Conservation (phyloP, 1,140 invertebrate genomes). For the Anastrepha ludens region DNA sequence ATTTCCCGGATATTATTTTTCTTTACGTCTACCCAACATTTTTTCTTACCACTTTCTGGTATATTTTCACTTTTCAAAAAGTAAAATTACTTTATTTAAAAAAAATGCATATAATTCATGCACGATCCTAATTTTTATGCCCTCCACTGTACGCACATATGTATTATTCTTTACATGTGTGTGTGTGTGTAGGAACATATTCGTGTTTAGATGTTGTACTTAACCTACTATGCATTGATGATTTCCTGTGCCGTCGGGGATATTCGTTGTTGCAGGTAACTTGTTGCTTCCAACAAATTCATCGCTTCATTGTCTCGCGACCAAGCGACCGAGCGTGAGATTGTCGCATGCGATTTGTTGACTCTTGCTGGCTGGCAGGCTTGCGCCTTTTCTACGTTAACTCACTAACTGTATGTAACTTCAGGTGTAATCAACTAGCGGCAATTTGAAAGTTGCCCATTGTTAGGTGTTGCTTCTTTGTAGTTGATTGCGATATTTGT, state of each 20-base stretch:
- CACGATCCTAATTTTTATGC: too few relatives aligned
- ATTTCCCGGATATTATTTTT: too few relatives aligned
- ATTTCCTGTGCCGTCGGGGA: constrained; percentile 8
- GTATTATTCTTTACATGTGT: background rate
- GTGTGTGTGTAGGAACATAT: background rate
- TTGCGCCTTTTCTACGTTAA: background rate
- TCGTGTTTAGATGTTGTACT: constrained; percentile 11
- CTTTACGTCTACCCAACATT: too few relatives aligned
- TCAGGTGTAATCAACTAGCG: constrained; percentile 12
- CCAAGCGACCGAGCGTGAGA: constrained; percentile 21
- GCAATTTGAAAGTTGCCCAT: constrained; percentile 41
- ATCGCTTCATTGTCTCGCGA: background rate
- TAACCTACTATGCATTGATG: constrained; percentile 30
- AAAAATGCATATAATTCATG: too few relatives aligned
- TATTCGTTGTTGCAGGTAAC: constrained; percentile 47
- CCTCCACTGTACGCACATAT: background rate
- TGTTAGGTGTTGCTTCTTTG: background rate
- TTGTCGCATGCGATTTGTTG: constrained; percentile 45
- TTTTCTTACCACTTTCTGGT: too few relatives aligned
- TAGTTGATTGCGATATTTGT: constrained; percentile 9
- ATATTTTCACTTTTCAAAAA: too few relatives aligned
- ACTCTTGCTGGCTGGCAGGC: background rate
- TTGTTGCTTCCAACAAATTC: constrained; percentile 39
- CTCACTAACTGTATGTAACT: background rate
- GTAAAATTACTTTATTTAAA: too few relatives aligned